Evolutionary conservation across 2,113 vertebrate species (phyloP), one percentile per base, ranked within the genome.

Genomic region (Notechis scutatus): DNA sequence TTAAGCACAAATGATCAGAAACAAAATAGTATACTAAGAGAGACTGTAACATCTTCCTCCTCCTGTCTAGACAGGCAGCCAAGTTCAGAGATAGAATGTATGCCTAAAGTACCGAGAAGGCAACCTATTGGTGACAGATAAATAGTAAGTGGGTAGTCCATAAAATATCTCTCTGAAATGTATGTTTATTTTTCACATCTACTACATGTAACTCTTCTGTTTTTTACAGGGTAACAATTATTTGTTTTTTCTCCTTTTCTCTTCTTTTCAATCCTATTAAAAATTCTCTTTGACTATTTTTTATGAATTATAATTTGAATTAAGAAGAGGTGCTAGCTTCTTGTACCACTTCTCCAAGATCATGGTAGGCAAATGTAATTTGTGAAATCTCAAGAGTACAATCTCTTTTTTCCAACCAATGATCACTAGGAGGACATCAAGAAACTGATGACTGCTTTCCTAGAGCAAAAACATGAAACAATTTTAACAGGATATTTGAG

Each of bases 1-100:
- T 89, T 74, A 11, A 91, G 24, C 50, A 90, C 3, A 1, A 89
- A 86, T 94, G 89, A 47, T 94, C 89, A 93, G 59, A 74, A 0
- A 39, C 34, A 52, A 93, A 94, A 61, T 10, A 61, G 5, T 2
- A 14, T 0, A 23, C 1, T 91, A 59, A 86, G 11, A 1, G 18
- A 26, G n/a, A 56, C 45, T 59, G 45, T 39, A 81, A 89, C 45
- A 91, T 95, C 42, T 93, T 61, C 47, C 6, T 59, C 85, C 59
- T 18, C 5, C 81, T 74, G 93, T 95, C 91, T 91, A 91, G 85
- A 21, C 0, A 26, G 6, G 39, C 56, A 61, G 23, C 50, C 0
- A 92, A 91, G 89, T 90, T 89, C 45, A 93, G 8, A 20, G 92
- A 86, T 91, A 87, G 1, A 4, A 47, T 94, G 0, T 0, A 42